phyloP scores from a whole-genome alignment of 2,797 vertebrate genomes.

The Argyrosomus regius region DNA sequence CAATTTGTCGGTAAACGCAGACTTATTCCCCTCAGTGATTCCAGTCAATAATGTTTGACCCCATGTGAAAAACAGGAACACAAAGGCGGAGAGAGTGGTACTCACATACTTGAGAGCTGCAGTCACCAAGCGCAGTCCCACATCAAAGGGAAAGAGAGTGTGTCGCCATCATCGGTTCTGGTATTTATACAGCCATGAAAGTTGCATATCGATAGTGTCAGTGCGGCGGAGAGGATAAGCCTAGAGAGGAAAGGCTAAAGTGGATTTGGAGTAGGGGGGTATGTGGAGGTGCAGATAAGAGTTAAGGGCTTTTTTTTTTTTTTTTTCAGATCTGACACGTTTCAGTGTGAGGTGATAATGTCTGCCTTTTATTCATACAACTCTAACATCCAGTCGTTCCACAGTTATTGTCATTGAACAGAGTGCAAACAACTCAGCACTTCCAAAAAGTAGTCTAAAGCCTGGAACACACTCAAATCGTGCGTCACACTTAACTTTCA shows the following conservation, averaged over 20 bases:
- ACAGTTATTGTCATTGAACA: constrained; percentile 50
- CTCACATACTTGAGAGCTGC: constrained; percentile 64
- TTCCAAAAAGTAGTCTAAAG: constrained; percentile 24
- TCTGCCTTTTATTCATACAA: constrained; percentile 56
- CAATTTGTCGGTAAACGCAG: constrained; percentile 82
- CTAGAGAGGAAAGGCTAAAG: constrained; percentile 71
- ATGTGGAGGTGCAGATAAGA: constrained; percentile 70
- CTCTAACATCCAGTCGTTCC: constrained; percentile 42
- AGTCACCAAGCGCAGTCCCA: constrained; percentile 56
- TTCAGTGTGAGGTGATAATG: constrained; percentile 56
- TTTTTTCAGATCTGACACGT: constrained; percentile 56
- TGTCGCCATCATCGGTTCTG: constrained; percentile 73
- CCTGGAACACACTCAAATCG: constrained; percentile 48
- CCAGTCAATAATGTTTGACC: constrained; percentile 82
- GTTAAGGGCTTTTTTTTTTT: constrained; percentile 56
- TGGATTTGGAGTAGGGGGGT: constrained; percentile 68
- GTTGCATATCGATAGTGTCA: constrained; percentile 79
- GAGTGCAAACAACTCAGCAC: constrained; percentile 33
- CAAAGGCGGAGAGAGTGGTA: constrained; percentile 57
- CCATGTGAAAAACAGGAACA: constrained; percentile 68
- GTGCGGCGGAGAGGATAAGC: constrained; percentile 76
- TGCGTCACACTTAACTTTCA: constrained; percentile 52
- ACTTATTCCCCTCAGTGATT: constrained; percentile 75
- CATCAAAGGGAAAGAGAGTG: constrained; percentile 74
- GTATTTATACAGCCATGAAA: constrained; percentile 81